Evolutionary conservation across 64 coral and sea anemone species (phyloP), one percentile per base, ranked within the genome.

Genomic region (Porites lutea): DNA sequence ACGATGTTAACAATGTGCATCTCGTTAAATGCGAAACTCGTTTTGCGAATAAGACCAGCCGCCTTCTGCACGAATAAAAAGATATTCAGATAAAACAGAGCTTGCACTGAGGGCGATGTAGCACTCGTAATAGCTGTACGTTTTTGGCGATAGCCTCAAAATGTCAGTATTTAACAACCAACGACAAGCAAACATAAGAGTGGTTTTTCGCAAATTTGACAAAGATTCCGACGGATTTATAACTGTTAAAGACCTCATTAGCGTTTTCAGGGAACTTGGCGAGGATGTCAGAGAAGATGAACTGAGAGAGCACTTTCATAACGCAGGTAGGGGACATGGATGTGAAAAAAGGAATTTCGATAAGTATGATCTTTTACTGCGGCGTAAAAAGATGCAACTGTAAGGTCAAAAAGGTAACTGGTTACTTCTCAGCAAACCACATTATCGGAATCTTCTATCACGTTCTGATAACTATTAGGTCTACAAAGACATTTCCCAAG

Each of bases 151-250:
- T 65, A 49, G 54, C 23, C 5, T 27, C 9, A 67, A 69, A 52
- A 84, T 84, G 81, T 48, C 81, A 5, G 47, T 16, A 18, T 49
- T 64, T 22, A 3, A 18, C 54, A 37, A 69, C 63, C 72, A 59
- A 58, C 46, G 75, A n/a, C 82, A 83, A 27, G 93, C 76, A 15
- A 64, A 71, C 7, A 48, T 79, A 12, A 79, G 93, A 43, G 46
- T 51, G 4, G 65, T 82, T 83, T 97, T 94, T 84, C 52, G 77
- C 9, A 72, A 88, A n/a, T 89, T 62, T 27, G 95, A 97, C 70
- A 63, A 51, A 14, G 88, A 94, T 59, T 68, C 90, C 1, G 84
- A 97, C 66, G 95, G 95, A 8, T 77, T 88, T 19, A 94, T 97
- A 82, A 89, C 79, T 44, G 50, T 81, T n/a, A 91, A 74, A 23